Evolutionary conservation across 2,888 invertebrate genomes (phyloP).

Genomic region (Leptinotarsa juncta): DNA sequence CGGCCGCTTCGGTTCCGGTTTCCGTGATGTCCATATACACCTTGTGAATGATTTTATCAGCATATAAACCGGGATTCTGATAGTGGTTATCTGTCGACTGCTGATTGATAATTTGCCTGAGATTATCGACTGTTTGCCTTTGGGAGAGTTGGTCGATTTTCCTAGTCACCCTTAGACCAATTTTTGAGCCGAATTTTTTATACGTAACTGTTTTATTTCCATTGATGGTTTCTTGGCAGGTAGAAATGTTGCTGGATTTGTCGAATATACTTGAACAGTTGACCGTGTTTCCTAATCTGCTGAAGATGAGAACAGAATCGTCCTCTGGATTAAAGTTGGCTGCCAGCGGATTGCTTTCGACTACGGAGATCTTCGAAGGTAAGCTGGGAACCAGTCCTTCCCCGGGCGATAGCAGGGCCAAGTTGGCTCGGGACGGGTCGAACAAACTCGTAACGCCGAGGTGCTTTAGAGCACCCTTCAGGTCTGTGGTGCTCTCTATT

Average conservation of each 20-base stretch:
- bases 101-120: conserved; percentile 56
- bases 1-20: conserved; percentile 78
- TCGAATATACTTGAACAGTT: conserved; percentile 58
- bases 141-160: conserved; percentile 24
- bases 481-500: conserved; percentile 70
- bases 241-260: conserved; percentile 50
- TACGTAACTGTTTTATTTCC: conserved; percentile 49
- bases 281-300: conserved; percentile 44
- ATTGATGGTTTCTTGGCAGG: conserved; percentile 48
- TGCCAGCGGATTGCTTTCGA: conserved; percentile 31
- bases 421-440: conserved; percentile 71
- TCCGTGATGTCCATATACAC: conserved; percentile 76
- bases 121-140: conserved; percentile 54
- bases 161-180: conserved; percentile 59
- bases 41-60: conserved; percentile 75
- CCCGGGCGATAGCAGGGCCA: conserved; percentile 73
- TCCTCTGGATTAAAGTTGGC: conserved; percentile 27
- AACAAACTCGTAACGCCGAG: conserved; percentile 76
- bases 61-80: conserved; percentile 73
- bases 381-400: conserved; percentile 32
- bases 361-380: conserved; percentile 17
- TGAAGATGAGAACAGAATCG: conserved; percentile 52
- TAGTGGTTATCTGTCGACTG: conserved; percentile 67
- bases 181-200: conserved; percentile 59
- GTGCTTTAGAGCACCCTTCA: conserved; percentile 69